Conservation (phyloP, 2,113 vertebrate genomes). For the Corythornis vintsioides region DNA sequence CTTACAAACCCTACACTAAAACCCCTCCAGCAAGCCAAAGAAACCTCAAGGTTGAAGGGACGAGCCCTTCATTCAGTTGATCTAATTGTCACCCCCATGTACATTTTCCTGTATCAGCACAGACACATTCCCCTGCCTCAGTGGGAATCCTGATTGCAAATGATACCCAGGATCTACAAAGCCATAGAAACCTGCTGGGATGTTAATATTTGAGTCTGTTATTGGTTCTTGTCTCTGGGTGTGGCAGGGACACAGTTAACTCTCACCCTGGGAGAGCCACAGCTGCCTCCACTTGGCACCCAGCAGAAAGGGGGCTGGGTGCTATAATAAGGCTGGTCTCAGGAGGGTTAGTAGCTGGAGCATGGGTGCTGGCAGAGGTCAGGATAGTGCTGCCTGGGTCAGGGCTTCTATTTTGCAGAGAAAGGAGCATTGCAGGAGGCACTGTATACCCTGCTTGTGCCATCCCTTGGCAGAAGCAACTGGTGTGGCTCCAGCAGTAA, state of each 20-base stretch:
- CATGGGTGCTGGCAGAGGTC: accelerated
- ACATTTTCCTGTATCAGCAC: conserved; percentile 9
- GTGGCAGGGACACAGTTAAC: background rate
- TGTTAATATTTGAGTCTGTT: background rate
- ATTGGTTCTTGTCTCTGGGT: background rate
- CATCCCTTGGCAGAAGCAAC: background rate
- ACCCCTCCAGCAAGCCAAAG: conserved; percentile 27
- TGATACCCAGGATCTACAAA: background rate
- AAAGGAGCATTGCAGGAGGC: background rate
- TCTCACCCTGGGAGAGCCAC: background rate
- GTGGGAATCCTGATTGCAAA: background rate
- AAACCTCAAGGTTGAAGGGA: conserved; percentile 55
- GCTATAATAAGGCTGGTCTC: background rate
- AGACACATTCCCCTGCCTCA: background rate
- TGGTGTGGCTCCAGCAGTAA: background rate
- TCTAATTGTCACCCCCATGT: conserved; percentile 11
- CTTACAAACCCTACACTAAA: background rate
- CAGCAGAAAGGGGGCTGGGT: background rate
- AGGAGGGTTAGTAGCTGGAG: too few relatives aligned
- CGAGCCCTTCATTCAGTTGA: conserved; percentile 22
- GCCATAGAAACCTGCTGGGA: background rate
- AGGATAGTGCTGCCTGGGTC: background rate
- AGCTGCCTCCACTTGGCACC: background rate
- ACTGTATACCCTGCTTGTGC: background rate
- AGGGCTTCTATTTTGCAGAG: background rate